Evolutionary conservation across 2,113 vertebrate genomes (phyloP), one percentile per base, ranked within the genome.

Genomic region (Rhinopithecus roxellana): DNA sequence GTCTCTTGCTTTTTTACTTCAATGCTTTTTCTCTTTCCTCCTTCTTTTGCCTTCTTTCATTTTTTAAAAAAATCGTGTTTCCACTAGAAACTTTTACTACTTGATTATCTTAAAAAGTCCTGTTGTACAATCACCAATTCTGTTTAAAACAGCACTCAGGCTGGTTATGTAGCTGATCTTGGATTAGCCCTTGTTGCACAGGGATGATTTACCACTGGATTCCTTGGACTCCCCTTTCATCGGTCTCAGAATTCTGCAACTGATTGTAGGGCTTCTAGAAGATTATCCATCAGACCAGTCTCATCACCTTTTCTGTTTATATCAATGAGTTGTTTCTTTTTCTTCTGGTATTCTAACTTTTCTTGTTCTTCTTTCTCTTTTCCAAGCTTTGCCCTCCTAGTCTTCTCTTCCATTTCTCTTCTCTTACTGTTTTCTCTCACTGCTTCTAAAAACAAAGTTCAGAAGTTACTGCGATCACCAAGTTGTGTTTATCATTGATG

Each of bases 301-400:
- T 30, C 27, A 30, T 64, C 61, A 30, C 12, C 61, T 27, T 30
- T 99, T 99, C 99, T 99, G 99, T 99, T 99, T 99, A 99, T 99
- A 98, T 99, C 99, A 98, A 99, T 99, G 98, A 99, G 98, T 96
- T 99, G 99, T 98, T 99, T 99, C 99, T 99, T 99, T 98, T 99
- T 99, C 98, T 99, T 99, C 98, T 99, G 99, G 20, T 99, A 98
- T 97, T 99, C 99, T 96, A 99, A 98, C 96, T 99, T 99, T 98
- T 99, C 99, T 2, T 99, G 99, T 98, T 99, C 99, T 0, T 99
- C 99, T 98, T 99, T 99, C 97, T 99, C 99, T 99, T 99, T 99
- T 25, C 99, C 99, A 98, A 99, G 92, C 98, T 99, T 99, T 98
- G 99, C 99, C 98, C 99, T 99, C 98, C 99, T 99, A 8, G 98